A percentile compares a stretch with the other conserved stretches of the same genome.
phyloP scores from a whole-genome alignment of 2,888 invertebrate genomes.

The Drosophila melanosoma region DNA sequence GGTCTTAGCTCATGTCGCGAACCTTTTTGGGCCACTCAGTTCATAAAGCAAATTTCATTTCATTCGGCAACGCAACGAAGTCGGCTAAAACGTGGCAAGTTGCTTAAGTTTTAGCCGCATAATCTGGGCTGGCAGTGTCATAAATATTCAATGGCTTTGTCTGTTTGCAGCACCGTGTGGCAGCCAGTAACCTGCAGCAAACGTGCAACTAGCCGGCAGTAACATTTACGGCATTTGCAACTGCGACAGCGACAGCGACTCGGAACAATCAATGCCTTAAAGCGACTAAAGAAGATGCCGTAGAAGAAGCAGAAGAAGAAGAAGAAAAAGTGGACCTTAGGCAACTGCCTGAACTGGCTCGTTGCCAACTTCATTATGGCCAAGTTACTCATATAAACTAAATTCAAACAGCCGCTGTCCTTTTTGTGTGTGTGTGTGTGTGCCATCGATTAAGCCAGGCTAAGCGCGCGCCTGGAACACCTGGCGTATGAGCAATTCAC shows the following conservation, averaged over 20 bases:
- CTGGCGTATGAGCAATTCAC: conserved; percentile 63
- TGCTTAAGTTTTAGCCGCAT: conserved; percentile 77
- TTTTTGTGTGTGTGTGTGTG: conserved; percentile 5
- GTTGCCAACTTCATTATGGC: conserved; percentile 65
- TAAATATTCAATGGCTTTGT: conserved; percentile 77
- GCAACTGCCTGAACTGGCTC: conserved; percentile 38
- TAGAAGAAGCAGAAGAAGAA: conserved; percentile 34
- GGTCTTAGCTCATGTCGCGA: conserved; percentile 35
- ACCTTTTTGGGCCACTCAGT: conserved; percentile 59
- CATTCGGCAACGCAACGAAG: conserved; percentile 46
- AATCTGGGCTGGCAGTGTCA: conserved; percentile 72
- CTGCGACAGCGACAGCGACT: conserved; percentile 6
- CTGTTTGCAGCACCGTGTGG: conserved; percentile 26
- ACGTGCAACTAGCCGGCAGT: conserved; percentile 11
- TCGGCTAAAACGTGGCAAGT: conserved; percentile 59
- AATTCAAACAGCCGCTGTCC: conserved; percentile 6
- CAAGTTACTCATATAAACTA: conserved; percentile 46
- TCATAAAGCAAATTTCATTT: conserved; percentile 79
- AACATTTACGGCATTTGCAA: conserved; percentile 6
- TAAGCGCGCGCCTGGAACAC: conserved; percentile 44
- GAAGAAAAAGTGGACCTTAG: conserved; percentile 22
- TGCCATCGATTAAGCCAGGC: conserved; percentile 68
- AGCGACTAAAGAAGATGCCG: conserved; percentile 11
- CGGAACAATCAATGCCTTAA: conserved; percentile 56
- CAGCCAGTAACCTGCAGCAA: conserved; percentile 22